Conservation (phyloP, 1,140 invertebrate species). For the Drosophila pseudoobscura region DNA sequence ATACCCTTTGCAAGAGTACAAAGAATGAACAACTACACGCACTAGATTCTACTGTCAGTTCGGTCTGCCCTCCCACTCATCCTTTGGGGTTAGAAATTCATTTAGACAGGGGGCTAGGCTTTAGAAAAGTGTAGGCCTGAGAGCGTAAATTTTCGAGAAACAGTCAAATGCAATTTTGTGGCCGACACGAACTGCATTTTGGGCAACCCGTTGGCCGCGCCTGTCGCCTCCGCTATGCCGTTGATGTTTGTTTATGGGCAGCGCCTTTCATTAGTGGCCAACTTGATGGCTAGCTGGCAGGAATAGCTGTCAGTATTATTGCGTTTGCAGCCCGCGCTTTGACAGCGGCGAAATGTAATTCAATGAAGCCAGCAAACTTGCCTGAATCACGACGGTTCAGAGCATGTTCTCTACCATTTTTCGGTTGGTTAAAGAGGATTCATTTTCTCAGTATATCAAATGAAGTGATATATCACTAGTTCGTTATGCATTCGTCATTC, state of each 20-base stretch:
- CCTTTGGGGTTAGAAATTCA: slow-evolving; percentile 11
- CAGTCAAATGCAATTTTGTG: slow-evolving; percentile 55
- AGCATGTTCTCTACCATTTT: neutral
- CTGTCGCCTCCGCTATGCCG: slow-evolving; percentile 4
- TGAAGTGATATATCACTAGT: neutral
- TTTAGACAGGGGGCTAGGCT: neutral
- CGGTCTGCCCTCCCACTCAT: neutral
- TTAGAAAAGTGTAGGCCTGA: too few relatives aligned
- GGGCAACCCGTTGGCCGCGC: neutral
- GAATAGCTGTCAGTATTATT: slow-evolving; percentile 21
- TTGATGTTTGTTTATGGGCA: slow-evolving; percentile 45
- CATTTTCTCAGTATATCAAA: neutral
- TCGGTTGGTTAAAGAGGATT: slow-evolving; percentile 7
- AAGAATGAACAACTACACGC: neutral
- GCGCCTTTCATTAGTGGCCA: slow-evolving; percentile 48
- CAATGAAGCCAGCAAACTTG: slow-evolving; percentile 1
- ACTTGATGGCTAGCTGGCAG: slow-evolving; percentile 42
- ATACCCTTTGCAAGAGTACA: slow-evolving; percentile 15
- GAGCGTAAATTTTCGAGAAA: slow-evolving; percentile 32
- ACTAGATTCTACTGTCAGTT: neutral
- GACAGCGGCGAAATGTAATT: slow-evolving; percentile 34
- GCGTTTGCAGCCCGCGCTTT: slow-evolving; percentile 35
- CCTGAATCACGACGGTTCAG: too few relatives aligned
- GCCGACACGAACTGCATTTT: slow-evolving; percentile 33
- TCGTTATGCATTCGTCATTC: neutral